These are phyloP conservation scores for Micrasema longulum DNA, from an alignment of 1,140 invertebrate species.

Conservation along the genomic window DNA sequence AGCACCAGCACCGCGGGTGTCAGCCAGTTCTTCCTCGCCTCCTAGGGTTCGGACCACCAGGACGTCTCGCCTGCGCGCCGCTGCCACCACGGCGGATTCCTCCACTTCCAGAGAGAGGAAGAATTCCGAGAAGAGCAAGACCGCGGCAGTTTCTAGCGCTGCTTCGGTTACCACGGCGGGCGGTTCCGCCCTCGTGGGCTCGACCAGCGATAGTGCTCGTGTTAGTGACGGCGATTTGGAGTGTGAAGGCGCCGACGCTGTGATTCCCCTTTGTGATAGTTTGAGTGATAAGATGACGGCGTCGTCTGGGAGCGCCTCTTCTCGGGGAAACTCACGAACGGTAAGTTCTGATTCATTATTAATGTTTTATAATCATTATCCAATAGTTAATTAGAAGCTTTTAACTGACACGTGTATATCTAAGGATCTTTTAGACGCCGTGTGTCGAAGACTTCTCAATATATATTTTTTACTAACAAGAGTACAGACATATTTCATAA, in stretches of 20 bases:
- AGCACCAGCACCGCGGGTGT: conserved; percentile 56
- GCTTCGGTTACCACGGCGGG: no score
- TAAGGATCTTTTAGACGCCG: no score
- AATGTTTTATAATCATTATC: conserved; percentile 17
- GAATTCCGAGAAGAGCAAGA: conserved; percentile 32
- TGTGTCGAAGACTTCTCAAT: no score
- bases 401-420: no score
- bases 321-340: conserved; percentile 26
- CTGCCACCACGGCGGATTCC: conserved; percentile 64
- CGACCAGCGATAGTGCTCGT: neutral
- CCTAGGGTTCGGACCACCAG: conserved; percentile 74
- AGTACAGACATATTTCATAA: no score
- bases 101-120: conserved; percentile 43
- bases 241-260: conserved; percentile 38
- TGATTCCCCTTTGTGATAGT: conserved; percentile 46
- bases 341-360: conserved; percentile 31
- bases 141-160: no score
- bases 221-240: conserved; percentile 10
- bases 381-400: no score
- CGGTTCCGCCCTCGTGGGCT: neutral
- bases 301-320: conserved; percentile 14
- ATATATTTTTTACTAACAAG: no score
- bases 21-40: conserved; percentile 52
- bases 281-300: conserved; percentile 43
- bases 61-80: conserved; percentile 77